Conservation (phyloP, 2,113 vertebrate genomes). For the Nematolebias whitei region DNA sequence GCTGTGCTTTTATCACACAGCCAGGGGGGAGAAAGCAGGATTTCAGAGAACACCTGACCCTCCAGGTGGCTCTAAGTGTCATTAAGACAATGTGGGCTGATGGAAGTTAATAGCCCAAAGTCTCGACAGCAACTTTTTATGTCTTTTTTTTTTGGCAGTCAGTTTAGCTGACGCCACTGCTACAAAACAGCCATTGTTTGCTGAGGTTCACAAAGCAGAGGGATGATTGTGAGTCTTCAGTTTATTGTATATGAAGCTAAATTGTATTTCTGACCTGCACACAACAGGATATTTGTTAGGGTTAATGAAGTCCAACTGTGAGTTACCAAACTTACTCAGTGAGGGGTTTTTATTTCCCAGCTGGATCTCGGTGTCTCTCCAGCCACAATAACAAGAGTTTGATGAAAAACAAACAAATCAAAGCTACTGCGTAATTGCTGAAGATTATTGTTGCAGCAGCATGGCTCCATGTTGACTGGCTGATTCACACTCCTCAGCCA, state of each 20-base stretch:
- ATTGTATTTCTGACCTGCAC: constrained; percentile 32
- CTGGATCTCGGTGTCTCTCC: constrained; percentile 20
- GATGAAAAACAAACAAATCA: constrained; percentile 25
- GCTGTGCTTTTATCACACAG: background rate
- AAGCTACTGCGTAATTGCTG: constrained; percentile 19
- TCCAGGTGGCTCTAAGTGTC: constrained; percentile 36
- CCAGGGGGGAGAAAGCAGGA: background rate
- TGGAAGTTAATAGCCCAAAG: constrained; percentile 10
- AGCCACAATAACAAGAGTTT: constrained; percentile 3
- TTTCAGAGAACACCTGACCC: constrained; percentile 39
- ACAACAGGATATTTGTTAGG: constrained; percentile 39
- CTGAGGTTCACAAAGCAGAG: constrained; percentile 27
- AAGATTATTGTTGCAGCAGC: constrained; percentile 11
- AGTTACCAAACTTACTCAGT: constrained; percentile 46
- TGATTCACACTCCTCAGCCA: background rate
- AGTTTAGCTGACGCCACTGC: constrained; percentile 10
- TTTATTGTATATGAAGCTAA: constrained; percentile 27
- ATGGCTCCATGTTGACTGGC: background rate
- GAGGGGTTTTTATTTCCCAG: constrained; percentile 35
- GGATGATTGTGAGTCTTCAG: constrained; percentile 26
- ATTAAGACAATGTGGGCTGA: constrained; percentile 24
- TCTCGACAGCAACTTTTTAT: constrained; percentile 38
- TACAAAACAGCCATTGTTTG: constrained; percentile 58
- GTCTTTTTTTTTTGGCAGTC: constrained; percentile 18
- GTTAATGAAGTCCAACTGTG: constrained; percentile 61